phyloP scores from a whole-genome alignment of 2,797 vertebrate genomes.

The Eurystomus glaucurus region DNA sequence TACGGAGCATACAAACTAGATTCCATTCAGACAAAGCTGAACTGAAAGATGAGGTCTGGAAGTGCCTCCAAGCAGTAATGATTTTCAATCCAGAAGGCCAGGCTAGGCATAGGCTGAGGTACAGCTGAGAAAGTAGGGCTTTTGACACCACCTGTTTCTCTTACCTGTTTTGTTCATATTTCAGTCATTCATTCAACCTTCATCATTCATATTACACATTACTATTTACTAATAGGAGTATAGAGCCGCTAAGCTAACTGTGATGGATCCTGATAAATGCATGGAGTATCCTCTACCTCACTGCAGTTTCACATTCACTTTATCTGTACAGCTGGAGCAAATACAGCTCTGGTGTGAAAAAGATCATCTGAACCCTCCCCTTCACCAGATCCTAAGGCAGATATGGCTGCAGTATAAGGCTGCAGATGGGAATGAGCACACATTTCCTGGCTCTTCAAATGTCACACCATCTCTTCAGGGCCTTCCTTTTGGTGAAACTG shows the following conservation, averaged over 20 bases:
- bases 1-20: background rate
- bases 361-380: background rate
- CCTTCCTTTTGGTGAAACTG: background rate
- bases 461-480: background rate
- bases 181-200: background rate
- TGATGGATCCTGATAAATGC: background rate
- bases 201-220: background rate
- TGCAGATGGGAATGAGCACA: background rate
- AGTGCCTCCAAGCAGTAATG: background rate
- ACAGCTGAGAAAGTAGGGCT: background rate
- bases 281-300: background rate
- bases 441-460: background rate
- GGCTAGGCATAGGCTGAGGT: background rate
- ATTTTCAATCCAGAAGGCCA: accelerated
- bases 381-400: background rate
- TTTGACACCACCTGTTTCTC: background rate
- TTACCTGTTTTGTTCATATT: background rate
- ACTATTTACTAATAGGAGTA: background rate
- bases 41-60: background rate
- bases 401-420: background rate
- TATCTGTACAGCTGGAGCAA: background rate
- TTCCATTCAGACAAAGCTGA: background rate
- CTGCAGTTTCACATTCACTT: background rate
- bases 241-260: background rate
- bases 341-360: background rate